Conservation (phyloP, 2,888 invertebrate species). For the Aromia moschata region DNA sequence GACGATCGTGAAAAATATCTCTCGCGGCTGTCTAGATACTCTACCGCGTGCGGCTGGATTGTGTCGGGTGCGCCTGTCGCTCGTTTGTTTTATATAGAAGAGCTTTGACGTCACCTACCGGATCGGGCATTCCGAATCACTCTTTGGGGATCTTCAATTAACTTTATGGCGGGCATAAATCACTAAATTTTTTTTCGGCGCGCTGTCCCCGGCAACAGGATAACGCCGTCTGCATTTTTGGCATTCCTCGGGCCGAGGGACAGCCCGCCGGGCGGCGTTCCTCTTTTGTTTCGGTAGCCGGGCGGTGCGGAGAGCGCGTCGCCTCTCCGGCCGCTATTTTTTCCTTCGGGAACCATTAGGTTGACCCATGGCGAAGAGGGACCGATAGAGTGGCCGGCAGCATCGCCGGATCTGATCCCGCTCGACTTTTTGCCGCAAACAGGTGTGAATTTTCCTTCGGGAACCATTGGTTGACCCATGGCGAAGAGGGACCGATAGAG, state of each 20-base stretch:
- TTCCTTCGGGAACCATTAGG: no score
- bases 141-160: conserved; percentile 17
- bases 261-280: no score
- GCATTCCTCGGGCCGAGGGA: not conserved
- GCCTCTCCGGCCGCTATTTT: no score
- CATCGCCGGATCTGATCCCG: no score
- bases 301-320: no score
- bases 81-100: conserved; percentile 41
- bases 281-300: no score
- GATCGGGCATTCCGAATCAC: conserved; percentile 38
- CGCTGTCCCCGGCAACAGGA: not conserved
- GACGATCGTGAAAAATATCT: not conserved
- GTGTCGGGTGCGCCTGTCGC: conserved; percentile 20
- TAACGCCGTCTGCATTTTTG: not conserved
- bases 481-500: no score
- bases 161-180: conserved; percentile 16
- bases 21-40: conserved; percentile 6
- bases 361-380: no score
- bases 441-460: no score
- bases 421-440: no score
- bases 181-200: not conserved
- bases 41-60: conserved; percentile 24
- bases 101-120: conserved; percentile 41
- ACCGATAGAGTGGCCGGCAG: no score
- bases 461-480: no score